Conservation (phyloP, 2,113 vertebrate genomes). For the Ifrita kowaldi region DNA sequence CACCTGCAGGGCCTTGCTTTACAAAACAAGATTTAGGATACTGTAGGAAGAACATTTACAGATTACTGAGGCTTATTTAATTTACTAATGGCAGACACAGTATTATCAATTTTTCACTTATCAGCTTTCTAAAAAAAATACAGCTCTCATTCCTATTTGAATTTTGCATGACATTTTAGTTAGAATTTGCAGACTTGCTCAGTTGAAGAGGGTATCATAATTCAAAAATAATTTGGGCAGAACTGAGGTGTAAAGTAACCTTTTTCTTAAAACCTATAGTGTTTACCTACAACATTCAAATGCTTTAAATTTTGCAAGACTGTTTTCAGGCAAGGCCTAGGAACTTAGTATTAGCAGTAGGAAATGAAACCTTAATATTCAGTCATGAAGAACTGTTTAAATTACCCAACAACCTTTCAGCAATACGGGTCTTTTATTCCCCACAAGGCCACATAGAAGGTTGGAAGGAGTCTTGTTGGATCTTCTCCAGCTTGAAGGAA, state of each 20-base stretch:
- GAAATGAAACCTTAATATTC: not conserved
- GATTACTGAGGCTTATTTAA: not conserved
- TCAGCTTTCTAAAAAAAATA: not conserved
- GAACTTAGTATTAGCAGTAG: not conserved
- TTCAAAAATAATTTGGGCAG: not conserved
- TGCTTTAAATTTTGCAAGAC: not conserved
- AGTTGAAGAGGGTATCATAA: not conserved
- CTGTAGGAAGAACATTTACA: not conserved
- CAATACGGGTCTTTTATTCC: not conserved
- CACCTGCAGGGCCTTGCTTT: not conserved
- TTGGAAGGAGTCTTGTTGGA: not conserved
- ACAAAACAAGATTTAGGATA: not conserved
- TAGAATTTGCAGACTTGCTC: not conserved
- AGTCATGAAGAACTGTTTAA: not conserved
- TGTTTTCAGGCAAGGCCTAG: not conserved
- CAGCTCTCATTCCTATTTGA: not conserved
- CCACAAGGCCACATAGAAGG: not conserved
- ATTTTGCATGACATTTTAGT: not conserved
- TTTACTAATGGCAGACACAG: not conserved
- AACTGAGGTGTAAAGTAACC: not conserved
- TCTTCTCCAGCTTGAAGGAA: constrained; percentile 13
- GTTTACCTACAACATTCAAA: not conserved
- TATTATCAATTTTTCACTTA: not conserved
- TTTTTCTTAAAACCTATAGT: not conserved
- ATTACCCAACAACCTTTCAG: not conserved